Evolutionary conservation across 2,797 vertebrate species (phyloP).

Genomic region (Sparus aurata): DNA sequence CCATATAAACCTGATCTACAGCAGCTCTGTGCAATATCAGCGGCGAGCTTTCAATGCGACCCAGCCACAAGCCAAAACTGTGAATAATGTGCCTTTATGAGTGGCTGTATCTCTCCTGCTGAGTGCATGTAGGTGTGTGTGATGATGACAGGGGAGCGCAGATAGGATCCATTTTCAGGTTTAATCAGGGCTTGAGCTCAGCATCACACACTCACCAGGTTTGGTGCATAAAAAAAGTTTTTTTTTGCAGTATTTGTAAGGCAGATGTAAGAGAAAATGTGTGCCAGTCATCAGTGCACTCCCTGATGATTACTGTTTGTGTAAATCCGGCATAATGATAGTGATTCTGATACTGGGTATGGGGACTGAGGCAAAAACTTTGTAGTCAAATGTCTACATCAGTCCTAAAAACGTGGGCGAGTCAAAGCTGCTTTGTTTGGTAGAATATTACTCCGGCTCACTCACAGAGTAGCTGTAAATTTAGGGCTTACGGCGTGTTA

Average conservation of each 20-base stretch:
- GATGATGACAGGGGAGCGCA: conserved; percentile 24
- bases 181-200: conserved; percentile 37
- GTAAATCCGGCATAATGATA: conserved; percentile 18
- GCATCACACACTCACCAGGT: conserved; percentile 12
- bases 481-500: conserved; percentile 8
- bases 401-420: conserved; percentile 18
- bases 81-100: conserved; percentile 40
- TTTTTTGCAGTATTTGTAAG: conserved; percentile 1
- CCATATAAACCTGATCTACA: background rate
- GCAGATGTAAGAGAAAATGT: no score
- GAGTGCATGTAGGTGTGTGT: conserved; percentile 66
- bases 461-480: conserved; percentile 4
- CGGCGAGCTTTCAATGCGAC: background rate
- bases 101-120: conserved; percentile 43
- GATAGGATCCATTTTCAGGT: conserved; percentile 57
- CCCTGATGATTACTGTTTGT: conserved; percentile 21
- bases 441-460: background rate
- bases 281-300: background rate
- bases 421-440: conserved; percentile 21
- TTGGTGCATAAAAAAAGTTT: no score
- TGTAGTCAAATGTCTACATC: background rate
- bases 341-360: conserved; percentile 1
- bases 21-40: background rate
- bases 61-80: conserved; percentile 17
- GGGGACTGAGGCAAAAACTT: conserved; percentile 21